phyloP scores from a whole-genome alignment of 2,113 vertebrate genomes.

The Festucalex cinctus region DNA sequence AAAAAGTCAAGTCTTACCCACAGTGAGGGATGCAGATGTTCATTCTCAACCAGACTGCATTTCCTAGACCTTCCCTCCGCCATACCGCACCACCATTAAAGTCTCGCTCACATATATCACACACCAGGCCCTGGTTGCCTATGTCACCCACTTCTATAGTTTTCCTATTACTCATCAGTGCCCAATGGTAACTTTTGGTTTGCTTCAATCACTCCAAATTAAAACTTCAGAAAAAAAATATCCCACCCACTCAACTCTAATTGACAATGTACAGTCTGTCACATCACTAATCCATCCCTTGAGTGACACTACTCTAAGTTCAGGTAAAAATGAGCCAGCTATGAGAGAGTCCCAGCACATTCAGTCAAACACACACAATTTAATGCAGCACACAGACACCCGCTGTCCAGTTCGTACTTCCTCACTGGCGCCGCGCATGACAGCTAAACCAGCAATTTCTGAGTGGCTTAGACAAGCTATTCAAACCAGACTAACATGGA shows the following conservation, averaged over 20 bases:
- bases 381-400: conserved; percentile 22
- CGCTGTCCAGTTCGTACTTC: conserved; percentile 53
- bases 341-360: conserved; percentile 62
- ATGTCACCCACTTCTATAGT: neutral
- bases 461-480: conserved; percentile 58
- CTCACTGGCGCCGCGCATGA: conserved; percentile 60
- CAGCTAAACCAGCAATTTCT: conserved; percentile 70
- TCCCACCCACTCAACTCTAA: neutral
- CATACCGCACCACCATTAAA: conserved; percentile 43
- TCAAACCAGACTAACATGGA: conserved; percentile 45
- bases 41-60: conserved; percentile 37
- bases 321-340: conserved; percentile 18
- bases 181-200: conserved; percentile 6
- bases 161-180: conserved; percentile 2
- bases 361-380: conserved; percentile 47
- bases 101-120: neutral
- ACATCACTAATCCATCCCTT: conserved; percentile 6
- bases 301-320: conserved; percentile 9
- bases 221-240: neutral
- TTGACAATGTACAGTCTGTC: neutral
- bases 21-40: conserved; percentile 57
- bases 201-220: neutral
- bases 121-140: neutral
- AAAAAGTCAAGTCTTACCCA: conserved; percentile 65
- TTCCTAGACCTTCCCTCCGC: conserved; percentile 50